Base-by-base conservation (phyloP, 2,113 vertebrate genomes). In the Upupa epops region DNA sequence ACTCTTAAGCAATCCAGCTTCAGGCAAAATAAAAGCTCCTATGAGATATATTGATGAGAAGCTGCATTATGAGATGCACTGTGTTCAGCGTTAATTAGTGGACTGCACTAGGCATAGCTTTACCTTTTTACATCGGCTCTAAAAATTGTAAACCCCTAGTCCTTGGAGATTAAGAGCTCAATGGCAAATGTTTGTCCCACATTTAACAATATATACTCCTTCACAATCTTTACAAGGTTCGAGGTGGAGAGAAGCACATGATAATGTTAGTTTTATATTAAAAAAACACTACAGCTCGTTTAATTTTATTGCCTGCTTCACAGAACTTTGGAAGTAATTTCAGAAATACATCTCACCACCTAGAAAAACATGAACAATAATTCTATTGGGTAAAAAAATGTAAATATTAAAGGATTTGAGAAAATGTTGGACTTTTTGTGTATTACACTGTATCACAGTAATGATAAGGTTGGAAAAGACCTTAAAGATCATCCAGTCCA, bases 351-450 rank as follows among this genome's bases (percentile, higher is more conserved):
- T 73, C 63, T 71, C 11, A 34, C 25, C 28, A 9, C 56, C 86
- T 82, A 76, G 49, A 77, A 89, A 89, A 79, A 4, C 14, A 92
- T 84, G 74, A 79, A 72, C 5, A 85, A 80, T 12, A 77, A 63
- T 83, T 70, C 76, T 1, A 51, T 68, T 22, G 55, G 13, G 11
- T 54, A 49, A 80, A 81, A 66, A 54, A 54, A 60, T 4, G 20
- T 56, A 82, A 76, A 75, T 73, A 17, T 54, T 80, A 63, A 70
- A 22, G 11, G 29, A 55, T 83, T 83, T 88, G 52, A 9, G 13
- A 61, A 94, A 92, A 80, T 36, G 9, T 2, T 84, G 17, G 31
- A 25, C 8, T 55, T 84, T 79, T 66, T 70, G 7, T 60, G 40
- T 86, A 91, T 5, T 8, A 28, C 12, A 32, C n/a, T n/a, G n/a